phyloP scores from a whole-genome alignment of 2,113 vertebrate genomes.

The Drymodes brunneopygia region DNA sequence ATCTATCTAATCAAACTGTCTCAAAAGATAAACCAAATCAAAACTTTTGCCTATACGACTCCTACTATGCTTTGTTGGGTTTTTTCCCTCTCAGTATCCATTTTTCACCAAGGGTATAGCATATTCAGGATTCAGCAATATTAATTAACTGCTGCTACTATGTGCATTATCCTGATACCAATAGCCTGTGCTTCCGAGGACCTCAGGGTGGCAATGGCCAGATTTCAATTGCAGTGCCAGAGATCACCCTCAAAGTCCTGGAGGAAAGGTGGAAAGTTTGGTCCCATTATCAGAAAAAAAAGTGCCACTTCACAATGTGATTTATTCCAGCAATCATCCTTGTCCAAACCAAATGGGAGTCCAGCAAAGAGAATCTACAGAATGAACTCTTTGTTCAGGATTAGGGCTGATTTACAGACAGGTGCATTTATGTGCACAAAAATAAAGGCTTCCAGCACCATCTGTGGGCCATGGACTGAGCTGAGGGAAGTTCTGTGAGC shows the following conservation, averaged over 20 bases:
- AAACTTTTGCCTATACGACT: conserved; percentile 61
- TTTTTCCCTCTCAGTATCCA: not conserved
- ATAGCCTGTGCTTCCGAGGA: not conserved
- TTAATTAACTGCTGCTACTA: conserved; percentile 48
- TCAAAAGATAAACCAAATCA: conserved; percentile 70
- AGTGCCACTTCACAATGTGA: not conserved
- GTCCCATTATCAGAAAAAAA: not conserved
- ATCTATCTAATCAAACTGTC: conserved; percentile 74
- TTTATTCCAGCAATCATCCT: not conserved
- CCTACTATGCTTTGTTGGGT: not conserved
- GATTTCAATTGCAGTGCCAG: not conserved
- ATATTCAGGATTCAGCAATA: not conserved
- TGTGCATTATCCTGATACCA: not conserved
- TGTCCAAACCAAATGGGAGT: not conserved
- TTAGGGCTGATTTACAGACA: not conserved
- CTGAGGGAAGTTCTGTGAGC: not conserved
- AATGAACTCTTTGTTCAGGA: not conserved
- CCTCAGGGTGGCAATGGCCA: not conserved
- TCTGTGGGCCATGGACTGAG: not conserved
- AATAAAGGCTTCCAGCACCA: not conserved
- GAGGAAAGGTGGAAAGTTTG: not conserved
- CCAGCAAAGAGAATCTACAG: not conserved
- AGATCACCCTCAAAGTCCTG: not conserved
- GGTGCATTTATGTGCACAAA: not conserved
- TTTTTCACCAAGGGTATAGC: conserved; percentile 2